Evolutionary conservation across 2,797 vertebrate species (phyloP).

Genomic region (Otus scops): DNA sequence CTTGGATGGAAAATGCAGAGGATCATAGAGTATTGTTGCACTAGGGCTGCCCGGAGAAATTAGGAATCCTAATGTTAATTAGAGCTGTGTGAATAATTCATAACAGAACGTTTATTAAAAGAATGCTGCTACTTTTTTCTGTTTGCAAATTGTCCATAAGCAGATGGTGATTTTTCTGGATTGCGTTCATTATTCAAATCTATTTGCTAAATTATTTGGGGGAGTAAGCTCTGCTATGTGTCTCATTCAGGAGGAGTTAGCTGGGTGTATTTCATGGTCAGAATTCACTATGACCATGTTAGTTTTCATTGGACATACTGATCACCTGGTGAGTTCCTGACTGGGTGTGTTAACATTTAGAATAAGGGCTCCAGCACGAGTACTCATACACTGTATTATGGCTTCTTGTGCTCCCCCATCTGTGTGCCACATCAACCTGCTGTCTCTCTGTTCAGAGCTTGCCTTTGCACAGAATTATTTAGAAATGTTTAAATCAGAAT

Average conservation of each 20-base stretch:
- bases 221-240: background rate
- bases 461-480: conserved; percentile 30
- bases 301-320: background rate
- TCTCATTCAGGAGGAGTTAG: background rate
- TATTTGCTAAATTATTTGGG: conserved; percentile 33
- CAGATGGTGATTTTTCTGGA: conserved; percentile 54
- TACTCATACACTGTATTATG: background rate
- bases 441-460: conserved; percentile 7
- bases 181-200: conserved; percentile 7
- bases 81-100: conserved; percentile 54
- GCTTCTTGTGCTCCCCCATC: conserved; percentile 22
- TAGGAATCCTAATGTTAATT: conserved; percentile 44
- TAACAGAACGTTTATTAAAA: background rate
- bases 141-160: conserved; percentile 45
- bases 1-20: background rate
- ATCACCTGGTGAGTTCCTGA: background rate
- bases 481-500: conserved; percentile 65
- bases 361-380: background rate
- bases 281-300: background rate
- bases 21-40: background rate
- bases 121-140: conserved; percentile 11
- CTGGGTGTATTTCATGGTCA: background rate
- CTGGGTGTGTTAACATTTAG: background rate
- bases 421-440: conserved; percentile 1
- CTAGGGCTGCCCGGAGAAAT: conserved; percentile 15